Evolutionary conservation across 2,888 invertebrate genomes (phyloP), one percentile per base, ranked within the genome.

Genomic region (Cephus rjabovi): DNA sequence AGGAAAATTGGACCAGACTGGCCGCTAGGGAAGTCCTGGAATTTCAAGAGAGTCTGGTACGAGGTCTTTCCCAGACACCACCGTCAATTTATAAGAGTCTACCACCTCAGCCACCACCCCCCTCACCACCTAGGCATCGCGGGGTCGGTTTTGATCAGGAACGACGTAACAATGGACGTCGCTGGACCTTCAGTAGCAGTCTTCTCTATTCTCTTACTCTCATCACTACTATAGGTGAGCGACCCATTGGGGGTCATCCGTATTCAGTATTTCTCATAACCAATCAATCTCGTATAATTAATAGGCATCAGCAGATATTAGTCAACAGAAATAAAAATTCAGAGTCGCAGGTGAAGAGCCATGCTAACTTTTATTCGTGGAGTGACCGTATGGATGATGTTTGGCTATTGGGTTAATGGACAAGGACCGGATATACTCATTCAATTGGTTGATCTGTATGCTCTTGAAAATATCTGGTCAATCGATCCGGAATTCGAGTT

Each of bases 161-260:
- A 71, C 77, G 56, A 56, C 92, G 88, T 82, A 90, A 77, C 90
- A 88, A 86, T 34, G 90, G 94, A 85, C 95, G 96, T 89, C 94
- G 95, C 85, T 98, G 98, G 98, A 97, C 97, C 74, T 97, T 98
- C 92, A 96, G 97, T 83, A 96, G 97, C 83, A 97, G 98, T 85
- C 97, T 98, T 90, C 94, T 98, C 75, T 98, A 98, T 91, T 98
- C 98, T 35, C 93, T 98, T 85, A 98, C 98, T 31, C 95, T 98
- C 83, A 98, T 98, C 89, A 98, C 98, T 12, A 98, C 98, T 69
- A 98, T 98, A 86, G 98, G 98, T 98, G 92, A 95, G 95, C 92
- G 79, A 70, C 74, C 75, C 40, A 1, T 11, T 15, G 4, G 11
- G n/a, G 23, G 1, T 37, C 34, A n/a, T 31, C 34, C n/a, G 0